Evolutionary conservation across 2,888 invertebrate species (phyloP), one percentile per base, ranked within the genome.

Genomic region (Nymphalis polychloros): DNA sequence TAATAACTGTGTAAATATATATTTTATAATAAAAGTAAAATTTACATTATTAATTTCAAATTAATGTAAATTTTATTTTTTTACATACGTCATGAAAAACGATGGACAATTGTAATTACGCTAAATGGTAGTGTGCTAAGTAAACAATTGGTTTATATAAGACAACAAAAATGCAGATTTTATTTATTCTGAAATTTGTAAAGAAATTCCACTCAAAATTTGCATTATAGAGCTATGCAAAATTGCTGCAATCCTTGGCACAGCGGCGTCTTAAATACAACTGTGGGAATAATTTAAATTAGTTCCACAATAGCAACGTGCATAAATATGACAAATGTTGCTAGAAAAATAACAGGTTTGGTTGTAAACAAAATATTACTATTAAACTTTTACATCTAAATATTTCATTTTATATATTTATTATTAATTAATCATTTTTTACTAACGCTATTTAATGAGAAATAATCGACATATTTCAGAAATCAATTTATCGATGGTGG

Each of bases 221-320:
- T 70, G 70, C 70, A 70, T 70, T 67, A 64, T 67, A 70, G 64
- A 70, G 70, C 49, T 62, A 70, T 70, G 67, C 70, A 64, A 64
- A 70, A 67, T 61, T 55, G 50, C 52, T 55, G 49, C 63, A 67
- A 47, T 67, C 63, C 63, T 63, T 70, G 63, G 53, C 46, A 57
- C 60, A 63, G 63, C 60, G 63, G 67, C 63, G 52, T 67, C 63
- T 63, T 70, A 49, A 66, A 66, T 47, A 63, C 47, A 48, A 61
- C 53, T 57, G 50, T 35, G 64, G 48, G 62, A 69, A 69, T 59
- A 66, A 69, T 66, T 69, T 48, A 69, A 66, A 69, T 66, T 65
- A 69, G 61, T 65, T 49, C 59, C 27, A 63, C 65, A 65, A 62
- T 65, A 65, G 65, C 64, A 61, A 64, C 53, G 23, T 49, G 57